Conservation (phyloP, 2,888 invertebrate genomes). For the Calameuta pallipes region DNA sequence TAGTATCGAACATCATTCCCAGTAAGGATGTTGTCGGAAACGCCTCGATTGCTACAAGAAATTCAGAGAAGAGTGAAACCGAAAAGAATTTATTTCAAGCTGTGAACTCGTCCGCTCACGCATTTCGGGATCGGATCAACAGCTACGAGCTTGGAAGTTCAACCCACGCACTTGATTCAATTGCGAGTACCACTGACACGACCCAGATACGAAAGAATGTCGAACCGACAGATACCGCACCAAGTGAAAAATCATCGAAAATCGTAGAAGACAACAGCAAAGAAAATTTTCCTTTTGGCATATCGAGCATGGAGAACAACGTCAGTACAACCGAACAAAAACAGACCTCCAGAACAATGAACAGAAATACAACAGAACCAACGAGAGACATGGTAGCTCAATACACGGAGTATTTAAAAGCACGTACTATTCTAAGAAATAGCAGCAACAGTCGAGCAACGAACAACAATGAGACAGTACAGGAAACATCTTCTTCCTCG, state of each 20-base stretch:
- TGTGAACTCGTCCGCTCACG: constrained; percentile 50
- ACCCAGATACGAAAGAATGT: constrained; percentile 41
- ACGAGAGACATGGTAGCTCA: neutral
- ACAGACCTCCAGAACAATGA: constrained; percentile 5
- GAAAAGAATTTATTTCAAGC: constrained; percentile 10
- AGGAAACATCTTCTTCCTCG: neutral
- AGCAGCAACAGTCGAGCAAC: neutral
- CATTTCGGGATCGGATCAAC: constrained; percentile 12
- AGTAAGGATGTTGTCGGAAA: constrained; percentile 35
- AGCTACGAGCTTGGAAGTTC: constrained; percentile 35
- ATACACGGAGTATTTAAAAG: neutral
- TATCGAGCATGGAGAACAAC: constrained; percentile 16
- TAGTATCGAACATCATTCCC: constrained; percentile 51
- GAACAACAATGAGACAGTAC: neutral
- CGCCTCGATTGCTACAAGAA: constrained; percentile 9
- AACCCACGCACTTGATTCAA: constrained; percentile 37
- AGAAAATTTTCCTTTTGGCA: neutral
- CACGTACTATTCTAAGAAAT: neutral
- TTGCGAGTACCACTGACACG: constrained; percentile 39
- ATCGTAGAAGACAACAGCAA: neutral
- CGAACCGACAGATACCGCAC: neutral
- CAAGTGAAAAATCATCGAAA: neutral
- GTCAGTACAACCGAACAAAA: constrained; percentile 16
- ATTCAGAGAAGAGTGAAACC: constrained; percentile 16
- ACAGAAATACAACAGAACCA: neutral